Evolutionary conservation across 2,797 vertebrate genomes (phyloP), one percentile per base, ranked within the genome.

Genomic region (Xerus rutilus): DNA sequence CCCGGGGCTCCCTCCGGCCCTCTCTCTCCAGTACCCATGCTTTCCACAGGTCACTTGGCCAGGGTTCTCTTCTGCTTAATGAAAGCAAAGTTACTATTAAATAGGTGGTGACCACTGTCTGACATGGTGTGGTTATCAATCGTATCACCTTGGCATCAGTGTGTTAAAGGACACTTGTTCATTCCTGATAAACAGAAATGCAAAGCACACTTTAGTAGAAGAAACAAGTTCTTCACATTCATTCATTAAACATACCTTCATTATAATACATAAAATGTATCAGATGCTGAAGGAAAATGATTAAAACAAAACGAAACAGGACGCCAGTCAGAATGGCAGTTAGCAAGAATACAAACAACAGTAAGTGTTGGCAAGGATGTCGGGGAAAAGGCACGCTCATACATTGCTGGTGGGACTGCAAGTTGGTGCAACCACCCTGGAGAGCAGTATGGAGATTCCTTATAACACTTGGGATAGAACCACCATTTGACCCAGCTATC

Each of bases 131-230:
- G 6, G 8, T 57, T 72, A 52, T 69, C 30, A 13, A 9, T 69
- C 92, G 86, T 83, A 79, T 49, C 70, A 76, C 94, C 85, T 84
- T 28, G 52, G 14, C 20, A 64, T 83, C 35, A 69, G 72, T 43
- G 17, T 39, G 10, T 52, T 69, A 47, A 87, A 82, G 35, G 76
- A 47, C 13, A 86, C 1, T 45, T 83, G 57, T 89, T 86, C 65
- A 43, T 21, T 52, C 59, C 52, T 79, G 59, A 95, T 49, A 59
- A 86, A 35, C 13, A 85, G 35, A 93, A 86, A 59, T 86, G 12
- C 11, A 76, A 95, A 96, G 14, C 45, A 76, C 1, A 7, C 17
- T 67, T 79, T 65, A 35, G 13, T 18, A 52, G 25, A 59, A 28
- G 28, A 79, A 47, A 52, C 2, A 62, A 67, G 10, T 77, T 91